A percentile compares a stretch with the other conserved stretches of the same genome.
Conservation (phyloP, 2,888 invertebrate species). For the Chrysomela aeneicollis region DNA sequence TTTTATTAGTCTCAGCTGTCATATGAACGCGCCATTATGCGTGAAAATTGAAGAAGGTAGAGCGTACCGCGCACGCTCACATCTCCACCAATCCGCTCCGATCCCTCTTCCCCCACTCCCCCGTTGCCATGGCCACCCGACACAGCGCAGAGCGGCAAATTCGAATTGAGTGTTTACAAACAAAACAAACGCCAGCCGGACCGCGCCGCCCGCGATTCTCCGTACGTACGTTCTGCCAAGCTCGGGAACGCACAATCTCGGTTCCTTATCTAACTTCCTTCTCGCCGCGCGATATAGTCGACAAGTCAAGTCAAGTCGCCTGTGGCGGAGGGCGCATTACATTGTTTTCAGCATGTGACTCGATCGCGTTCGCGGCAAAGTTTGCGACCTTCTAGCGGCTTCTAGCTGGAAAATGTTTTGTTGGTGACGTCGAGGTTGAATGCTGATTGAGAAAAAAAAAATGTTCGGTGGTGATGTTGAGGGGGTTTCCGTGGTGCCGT, state of each 20-base stretch:
- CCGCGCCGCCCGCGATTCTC: too few species aligned
- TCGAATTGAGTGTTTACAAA: slow-evolving; percentile 49
- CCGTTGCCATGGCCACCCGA: slow-evolving; percentile 46
- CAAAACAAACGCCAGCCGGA: slow-evolving; percentile 21
- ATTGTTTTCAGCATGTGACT: not conserved
- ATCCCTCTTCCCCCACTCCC: slow-evolving; percentile 44
- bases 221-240: too few species aligned
- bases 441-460: slow-evolving; percentile 15
- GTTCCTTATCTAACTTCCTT: slow-evolving; percentile 25
- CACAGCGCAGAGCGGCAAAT: slow-evolving; percentile 50
- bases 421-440: not conserved
- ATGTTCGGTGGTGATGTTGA: slow-evolving; percentile 51
- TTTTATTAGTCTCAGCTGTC: too few species aligned
- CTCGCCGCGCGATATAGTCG: too few species aligned
- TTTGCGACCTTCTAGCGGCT: too few species aligned
- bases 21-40: too few species aligned
- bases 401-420: too few species aligned
- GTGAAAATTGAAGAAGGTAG: slow-evolving; percentile 13
- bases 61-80: slow-evolving; percentile 41
- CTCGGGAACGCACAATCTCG: not conserved
- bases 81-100: slow-evolving; percentile 39
- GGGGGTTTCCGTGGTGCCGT: slow-evolving; percentile 62
- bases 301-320: too few species aligned
- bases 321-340: too few species aligned
- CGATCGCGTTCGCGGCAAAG: not conserved